Conservation (phyloP, 2,888 invertebrate genomes). For the Habroteleia sp. region DNA sequence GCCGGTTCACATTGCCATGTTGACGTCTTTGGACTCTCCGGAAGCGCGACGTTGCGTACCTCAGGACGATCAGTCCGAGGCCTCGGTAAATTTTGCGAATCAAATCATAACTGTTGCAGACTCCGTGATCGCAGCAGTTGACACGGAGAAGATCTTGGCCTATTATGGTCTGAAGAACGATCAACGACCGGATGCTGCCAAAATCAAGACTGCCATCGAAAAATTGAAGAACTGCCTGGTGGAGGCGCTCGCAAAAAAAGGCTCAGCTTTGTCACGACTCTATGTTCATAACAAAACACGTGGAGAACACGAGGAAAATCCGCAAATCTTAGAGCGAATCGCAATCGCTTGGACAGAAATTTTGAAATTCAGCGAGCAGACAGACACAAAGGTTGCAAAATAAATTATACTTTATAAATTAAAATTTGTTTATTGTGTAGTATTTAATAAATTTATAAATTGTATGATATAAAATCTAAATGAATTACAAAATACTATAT, state of each 20-base stretch:
- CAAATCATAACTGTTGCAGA: slow-evolving; percentile 85
- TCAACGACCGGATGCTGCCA: slow-evolving; percentile 89
- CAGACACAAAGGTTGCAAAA: slow-evolving; percentile 90
- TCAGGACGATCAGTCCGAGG: slow-evolving; percentile 76
- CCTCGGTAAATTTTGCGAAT: slow-evolving; percentile 76
- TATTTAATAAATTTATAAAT: no score
- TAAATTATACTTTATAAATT: slow-evolving; percentile 1
- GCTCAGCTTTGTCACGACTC: slow-evolving; percentile 87
- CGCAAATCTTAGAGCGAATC: slow-evolving; percentile 83
- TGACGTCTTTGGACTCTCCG: slow-evolving; percentile 88
- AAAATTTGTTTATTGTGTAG: no score
- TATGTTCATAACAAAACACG: slow-evolving; percentile 78
- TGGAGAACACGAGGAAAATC: slow-evolving; percentile 75
- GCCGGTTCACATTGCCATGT: slow-evolving; percentile 89
- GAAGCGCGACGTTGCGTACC: slow-evolving; percentile 82
- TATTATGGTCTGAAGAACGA: slow-evolving; percentile 93
- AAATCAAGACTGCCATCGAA: slow-evolving; percentile 93
- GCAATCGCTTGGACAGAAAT: slow-evolving; percentile 86
- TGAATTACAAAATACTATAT: no score
- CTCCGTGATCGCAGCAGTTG: slow-evolving; percentile 87
- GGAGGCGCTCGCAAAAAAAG: slow-evolving; percentile 90
- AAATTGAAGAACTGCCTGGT: slow-evolving; percentile 90
- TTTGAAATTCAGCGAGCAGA: slow-evolving; percentile 90
- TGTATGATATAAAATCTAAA: no score
- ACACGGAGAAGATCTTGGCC: slow-evolving; percentile 89